Evolutionary conservation across 2,888 invertebrate genomes (phyloP), one percentile per base, ranked within the genome.

Genomic region (Exephanes ischioxanthus): DNA sequence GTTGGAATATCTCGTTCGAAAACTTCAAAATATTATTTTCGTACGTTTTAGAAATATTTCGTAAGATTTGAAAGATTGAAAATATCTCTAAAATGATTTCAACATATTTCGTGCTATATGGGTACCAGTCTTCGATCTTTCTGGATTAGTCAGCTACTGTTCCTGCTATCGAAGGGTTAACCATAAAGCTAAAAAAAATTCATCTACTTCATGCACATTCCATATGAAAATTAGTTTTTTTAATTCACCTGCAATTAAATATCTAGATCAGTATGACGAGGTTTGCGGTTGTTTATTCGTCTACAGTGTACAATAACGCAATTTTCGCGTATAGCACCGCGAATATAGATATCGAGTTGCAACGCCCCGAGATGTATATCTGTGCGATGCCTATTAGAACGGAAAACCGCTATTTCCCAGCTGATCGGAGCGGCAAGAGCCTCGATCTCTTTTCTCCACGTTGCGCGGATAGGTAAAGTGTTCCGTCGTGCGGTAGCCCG

Each of bases 331-430:
- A 61, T 26, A 45, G 45, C 2, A 61, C 22, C 22, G 37, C 61
- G 9, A n/a, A 26, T 45, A 26, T 45, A 45, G 45, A 61, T 73
- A 73, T 73, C 30, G 61, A 22, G 16, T 73, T 73, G 6, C 61
- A 6, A 16, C 22, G 61, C 45, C 51, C 14, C 55, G 58, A 30
- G n/a, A 7, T 30, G n/a, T 19, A 5, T 51, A 16, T 73, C 48
- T 26, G 19, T 70, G 58, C 26, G 45, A 80, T 67, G 73, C 4
- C 58, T 75, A 68, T 73, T 72, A 55, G 48, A 80, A 73, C 68
- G 73, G 67, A 68, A 73, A 80, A 80, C 80, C 33, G 55, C 80
- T 75, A 53, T 80, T 80, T 73, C 33, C 16, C 58, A 61, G 45
- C 61, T 63, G 45, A 68, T 30, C 22, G n/a, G 58, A n/a, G 16